phyloP scores from a whole-genome alignment of 2,113 vertebrate genomes.

The Calyptomena viridis region DNA sequence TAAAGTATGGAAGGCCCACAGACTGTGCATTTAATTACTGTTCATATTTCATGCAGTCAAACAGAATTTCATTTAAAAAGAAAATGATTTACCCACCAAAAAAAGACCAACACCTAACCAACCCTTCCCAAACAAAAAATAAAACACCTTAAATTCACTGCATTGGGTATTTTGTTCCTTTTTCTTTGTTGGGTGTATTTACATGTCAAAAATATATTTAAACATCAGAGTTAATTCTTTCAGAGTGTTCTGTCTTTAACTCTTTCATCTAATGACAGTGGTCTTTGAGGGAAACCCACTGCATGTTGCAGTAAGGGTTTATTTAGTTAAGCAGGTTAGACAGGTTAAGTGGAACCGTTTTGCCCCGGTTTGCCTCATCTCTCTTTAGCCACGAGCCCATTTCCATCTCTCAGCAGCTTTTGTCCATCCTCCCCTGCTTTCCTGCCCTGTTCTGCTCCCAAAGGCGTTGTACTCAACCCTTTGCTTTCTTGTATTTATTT shows the following conservation, averaged over 20 bases:
- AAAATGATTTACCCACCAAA: constrained; percentile 78
- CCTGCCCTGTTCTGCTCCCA: not conserved
- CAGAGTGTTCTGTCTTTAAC: constrained; percentile 54
- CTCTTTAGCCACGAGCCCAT: not conserved
- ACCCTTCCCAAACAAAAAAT: constrained; percentile 19
- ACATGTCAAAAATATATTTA: constrained; percentile 28
- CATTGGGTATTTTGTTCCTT: not conserved
- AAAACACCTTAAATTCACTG: not conserved
- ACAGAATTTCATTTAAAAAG: constrained; percentile 79
- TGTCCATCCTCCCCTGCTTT: not conserved
- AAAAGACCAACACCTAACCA: not conserved
- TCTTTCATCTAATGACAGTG: constrained; percentile 48
- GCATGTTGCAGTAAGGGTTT: not conserved
- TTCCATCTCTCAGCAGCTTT: not conserved
- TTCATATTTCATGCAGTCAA: constrained; percentile 87
- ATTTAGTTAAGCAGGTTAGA: constrained; percentile 36
- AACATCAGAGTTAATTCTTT: constrained; percentile 63
- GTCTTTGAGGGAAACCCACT: not conserved
- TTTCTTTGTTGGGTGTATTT: constrained; percentile 7
- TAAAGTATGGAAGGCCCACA: constrained; percentile 83
- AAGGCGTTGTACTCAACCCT: not conserved
- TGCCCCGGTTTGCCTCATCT: not conserved
- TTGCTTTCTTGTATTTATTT: constrained; percentile 21
- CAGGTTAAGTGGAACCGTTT: constrained; percentile 49
- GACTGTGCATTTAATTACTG: constrained; percentile 87